These are phyloP conservation scores for Argyresthia goedartella DNA, from an alignment of 2,888 invertebrate genomes.

Conservation along the genomic window DNA sequence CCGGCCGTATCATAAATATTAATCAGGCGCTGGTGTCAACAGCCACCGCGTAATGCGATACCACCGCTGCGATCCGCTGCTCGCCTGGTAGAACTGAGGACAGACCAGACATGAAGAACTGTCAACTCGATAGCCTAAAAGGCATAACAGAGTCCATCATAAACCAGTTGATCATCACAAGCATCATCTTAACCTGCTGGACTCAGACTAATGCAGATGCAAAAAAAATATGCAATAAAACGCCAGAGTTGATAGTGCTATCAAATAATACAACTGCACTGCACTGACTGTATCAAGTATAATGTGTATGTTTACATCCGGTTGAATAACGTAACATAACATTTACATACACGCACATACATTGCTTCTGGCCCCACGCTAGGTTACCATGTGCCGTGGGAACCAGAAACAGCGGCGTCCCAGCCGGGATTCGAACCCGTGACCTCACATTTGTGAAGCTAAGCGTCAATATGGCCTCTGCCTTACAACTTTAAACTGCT, in stretches of 20 bases:
- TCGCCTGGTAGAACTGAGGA: conserved; percentile 50
- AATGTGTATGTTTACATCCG: too few species aligned
- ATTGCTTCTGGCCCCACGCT: too few species aligned
- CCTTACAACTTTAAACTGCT: conserved; percentile 38
- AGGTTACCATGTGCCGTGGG: too few species aligned
- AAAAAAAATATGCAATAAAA: not conserved
- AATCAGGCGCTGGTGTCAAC: conserved; percentile 72
- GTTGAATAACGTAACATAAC: conserved; percentile 61
- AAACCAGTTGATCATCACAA: too few species aligned
- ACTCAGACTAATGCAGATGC: too few species aligned
- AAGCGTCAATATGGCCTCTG: too few species aligned
- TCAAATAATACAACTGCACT: conserved; percentile 29
- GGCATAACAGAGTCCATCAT: not conserved
- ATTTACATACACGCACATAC: too few species aligned
- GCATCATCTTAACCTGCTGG: too few species aligned
- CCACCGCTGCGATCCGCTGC: conserved; percentile 57
- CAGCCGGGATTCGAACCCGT: too few species aligned
- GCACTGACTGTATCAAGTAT: too few species aligned
- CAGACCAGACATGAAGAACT: conserved; percentile 29
- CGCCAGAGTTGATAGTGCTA: conserved; percentile 38
- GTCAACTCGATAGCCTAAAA: not conserved
- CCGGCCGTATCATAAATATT: conserved; percentile 71
- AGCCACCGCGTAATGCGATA: conserved; percentile 71
- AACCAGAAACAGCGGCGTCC: too few species aligned
- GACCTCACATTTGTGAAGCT: too few species aligned